These are phyloP conservation scores for Chromoteleia sp. DNA, from an alignment of 2,888 invertebrate species.

Conservation along the genomic window DNA sequence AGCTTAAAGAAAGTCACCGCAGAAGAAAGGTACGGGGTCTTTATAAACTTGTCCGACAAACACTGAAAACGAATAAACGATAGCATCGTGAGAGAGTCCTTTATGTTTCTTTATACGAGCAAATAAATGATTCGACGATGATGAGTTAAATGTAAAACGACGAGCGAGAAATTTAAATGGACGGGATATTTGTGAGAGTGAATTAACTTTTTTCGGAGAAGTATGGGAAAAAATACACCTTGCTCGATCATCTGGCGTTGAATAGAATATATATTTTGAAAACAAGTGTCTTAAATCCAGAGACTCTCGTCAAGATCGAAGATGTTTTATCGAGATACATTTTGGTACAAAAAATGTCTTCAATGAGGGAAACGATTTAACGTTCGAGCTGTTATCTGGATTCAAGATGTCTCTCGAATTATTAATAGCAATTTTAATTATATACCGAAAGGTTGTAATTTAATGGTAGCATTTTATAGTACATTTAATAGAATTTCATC, in stretches of 20 bases:
- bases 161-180: constrained; percentile 31
- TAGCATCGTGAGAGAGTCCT: constrained; percentile 41
- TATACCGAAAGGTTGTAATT: too few relatives aligned
- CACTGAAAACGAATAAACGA: constrained; percentile 55
- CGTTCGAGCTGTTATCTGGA: too few relatives aligned
- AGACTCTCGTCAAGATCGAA: background rate
- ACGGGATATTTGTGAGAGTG: constrained; percentile 25
- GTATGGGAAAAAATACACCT: constrained; percentile 49
- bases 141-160: constrained; percentile 46
- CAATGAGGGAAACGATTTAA: too few relatives aligned
- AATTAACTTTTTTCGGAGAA: constrained; percentile 25
- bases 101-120: constrained; percentile 45
- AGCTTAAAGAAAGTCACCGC: constrained; percentile 43
- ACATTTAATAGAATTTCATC: too few relatives aligned
- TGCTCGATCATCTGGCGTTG: constrained; percentile 23
- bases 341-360: too few relatives aligned
- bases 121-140: constrained; percentile 64
- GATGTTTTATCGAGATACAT: too few relatives aligned
- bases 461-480: too few relatives aligned
- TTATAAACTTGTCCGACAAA: constrained; percentile 53
- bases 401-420: too few relatives aligned
- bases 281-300: constrained; percentile 14
- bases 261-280: constrained; percentile 14
- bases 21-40: constrained; percentile 27
- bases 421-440: too few relatives aligned